Percentiles rank a stretch among this genome's conserved stretches.
phyloP scores from a whole-genome alignment of 2,797 vertebrate species.

The Myripristis murdjan region DNA sequence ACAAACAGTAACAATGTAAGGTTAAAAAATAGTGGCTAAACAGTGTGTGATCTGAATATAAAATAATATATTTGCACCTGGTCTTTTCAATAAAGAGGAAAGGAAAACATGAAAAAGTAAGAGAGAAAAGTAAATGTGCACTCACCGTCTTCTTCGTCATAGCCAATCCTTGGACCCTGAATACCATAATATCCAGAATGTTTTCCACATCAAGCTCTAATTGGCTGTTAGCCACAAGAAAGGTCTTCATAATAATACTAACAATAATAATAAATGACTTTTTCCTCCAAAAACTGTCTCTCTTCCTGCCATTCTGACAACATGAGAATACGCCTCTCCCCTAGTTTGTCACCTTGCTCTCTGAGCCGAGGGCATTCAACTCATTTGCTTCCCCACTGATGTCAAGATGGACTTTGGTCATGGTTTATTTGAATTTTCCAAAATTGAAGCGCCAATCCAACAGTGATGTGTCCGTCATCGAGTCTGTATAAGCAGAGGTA shows the following conservation, averaged over 20 bases:
- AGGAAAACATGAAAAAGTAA: neutral
- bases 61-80: neutral
- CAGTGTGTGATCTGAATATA: neutral
- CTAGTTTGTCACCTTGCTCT: neutral
- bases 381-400: conserved; percentile 23
- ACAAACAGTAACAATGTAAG: neutral
- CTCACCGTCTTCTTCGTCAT: conserved; percentile 59
- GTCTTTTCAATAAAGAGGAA: neutral
- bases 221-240: too few species aligned
- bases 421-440: conserved; percentile 43
- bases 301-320: neutral
- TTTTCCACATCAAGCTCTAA: neutral
- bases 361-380: conserved; percentile 31
- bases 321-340: neutral
- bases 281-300: too few species aligned
- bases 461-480: too few species aligned
- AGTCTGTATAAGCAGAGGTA: too few species aligned
- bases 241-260: neutral
- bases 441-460: conserved; percentile 8
- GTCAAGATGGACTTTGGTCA: conserved; percentile 70
- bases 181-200: neutral
- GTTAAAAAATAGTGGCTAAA: neutral
- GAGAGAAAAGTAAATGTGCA: conserved; percentile 6
- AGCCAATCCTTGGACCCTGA: conserved; percentile 12
- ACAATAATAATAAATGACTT: neutral